phyloP scores from a whole-genome alignment of 1,140 invertebrate genomes.

The Pantala flavescens region DNA sequence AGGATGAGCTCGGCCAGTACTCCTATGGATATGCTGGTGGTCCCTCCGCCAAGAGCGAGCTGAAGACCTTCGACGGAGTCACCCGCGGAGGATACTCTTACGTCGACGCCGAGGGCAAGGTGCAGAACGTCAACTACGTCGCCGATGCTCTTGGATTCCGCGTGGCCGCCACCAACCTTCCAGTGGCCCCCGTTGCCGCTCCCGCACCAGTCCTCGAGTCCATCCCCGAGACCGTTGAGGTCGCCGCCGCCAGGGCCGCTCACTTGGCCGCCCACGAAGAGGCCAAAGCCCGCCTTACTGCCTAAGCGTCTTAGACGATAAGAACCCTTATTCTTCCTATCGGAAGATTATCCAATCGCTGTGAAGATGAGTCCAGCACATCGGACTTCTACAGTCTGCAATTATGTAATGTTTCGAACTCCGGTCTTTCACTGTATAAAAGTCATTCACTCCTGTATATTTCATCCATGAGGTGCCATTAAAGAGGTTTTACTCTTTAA shows the following conservation, averaged over 20 bases:
- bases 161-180: conserved; percentile 51
- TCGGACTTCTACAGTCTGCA: too few species aligned
- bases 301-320: too few species aligned
- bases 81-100: conserved; percentile 36
- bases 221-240: conserved; percentile 12
- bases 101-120: conserved; percentile 37
- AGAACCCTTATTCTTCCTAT: too few species aligned
- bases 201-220: conserved; percentile 15
- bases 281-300: neutral
- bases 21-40: conserved; percentile 30
- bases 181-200: conserved; percentile 27
- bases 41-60: conserved; percentile 27
- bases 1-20: conserved; percentile 29
- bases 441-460: too few species aligned
- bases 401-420: too few species aligned
- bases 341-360: too few species aligned
- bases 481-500: too few species aligned
- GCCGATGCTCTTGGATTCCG: conserved; percentile 55
- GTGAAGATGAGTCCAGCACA: too few species aligned
- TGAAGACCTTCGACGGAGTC: conserved; percentile 29
- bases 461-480: too few species aligned
- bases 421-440: too few species aligned
- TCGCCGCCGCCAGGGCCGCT: conserved; percentile 14
- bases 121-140: conserved; percentile 38
- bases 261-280: conserved; percentile 16